Percentiles rank a stretch among this genome's conserved stretches.
These are phyloP conservation scores for Kryphioiulus occultus DNA, from an alignment of 2,888 invertebrate genomes.

Conservation along the genomic window DNA sequence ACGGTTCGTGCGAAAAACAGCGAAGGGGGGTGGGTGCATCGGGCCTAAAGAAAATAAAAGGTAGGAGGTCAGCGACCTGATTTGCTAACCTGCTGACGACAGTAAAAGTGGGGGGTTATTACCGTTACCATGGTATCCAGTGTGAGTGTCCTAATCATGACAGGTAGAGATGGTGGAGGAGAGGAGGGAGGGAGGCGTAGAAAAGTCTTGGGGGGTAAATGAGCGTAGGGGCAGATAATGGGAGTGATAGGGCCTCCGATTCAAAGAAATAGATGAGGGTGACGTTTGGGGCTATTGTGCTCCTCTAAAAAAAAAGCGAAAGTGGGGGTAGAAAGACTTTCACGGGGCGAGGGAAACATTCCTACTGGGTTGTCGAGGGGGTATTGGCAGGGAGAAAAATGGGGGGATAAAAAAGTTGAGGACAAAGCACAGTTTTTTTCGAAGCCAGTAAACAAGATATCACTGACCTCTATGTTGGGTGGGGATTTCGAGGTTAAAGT, in stretches of 20 bases:
- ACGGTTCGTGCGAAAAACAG: background rate
- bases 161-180: conserved; percentile 22
- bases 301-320: background rate
- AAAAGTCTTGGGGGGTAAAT: conserved; percentile 9
- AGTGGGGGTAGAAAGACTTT: conserved; percentile 35
- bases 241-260: background rate
- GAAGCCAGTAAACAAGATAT: conserved; percentile 12
- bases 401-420: background rate
- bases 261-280: conserved; percentile 6
- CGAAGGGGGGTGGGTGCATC: background rate
- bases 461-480: conserved; percentile 35
- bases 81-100: conserved; percentile 35
- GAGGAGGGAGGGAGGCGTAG: background rate
- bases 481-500: conserved; percentile 26
- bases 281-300: conserved; percentile 13
- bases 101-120: conserved; percentile 35
- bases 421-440: conserved; percentile 7
- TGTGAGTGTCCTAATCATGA: conserved; percentile 35
- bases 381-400: background rate
- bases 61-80: conserved; percentile 35
- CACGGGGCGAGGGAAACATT: background rate
- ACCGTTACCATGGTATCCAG: conserved; percentile 35
- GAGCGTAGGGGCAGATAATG: conserved; percentile 31
- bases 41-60: background rate
- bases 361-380: background rate